phyloP scores from a whole-genome alignment of 2,888 invertebrate genomes.

The Argynnis bischoffii region DNA sequence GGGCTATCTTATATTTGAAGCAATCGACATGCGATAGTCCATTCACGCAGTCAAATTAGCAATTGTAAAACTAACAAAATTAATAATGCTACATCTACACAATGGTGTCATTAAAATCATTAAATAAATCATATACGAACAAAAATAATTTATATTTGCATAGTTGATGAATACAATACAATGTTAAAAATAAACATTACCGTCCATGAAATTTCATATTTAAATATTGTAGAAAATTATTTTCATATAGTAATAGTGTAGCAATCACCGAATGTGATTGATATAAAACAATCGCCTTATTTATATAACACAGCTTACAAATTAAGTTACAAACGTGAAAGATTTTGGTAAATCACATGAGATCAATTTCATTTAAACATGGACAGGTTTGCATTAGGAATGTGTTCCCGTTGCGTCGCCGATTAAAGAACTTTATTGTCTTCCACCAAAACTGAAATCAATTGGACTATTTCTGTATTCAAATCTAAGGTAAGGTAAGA shows the following conservation, averaged over 20 bases:
- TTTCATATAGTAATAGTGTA: background rate
- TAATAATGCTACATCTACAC: too few species aligned
- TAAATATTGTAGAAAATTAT: slow-evolving; percentile 9
- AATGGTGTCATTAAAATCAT: background rate
- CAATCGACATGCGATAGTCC: too few species aligned
- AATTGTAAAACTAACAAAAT: too few species aligned
- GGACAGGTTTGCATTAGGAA: slow-evolving; percentile 43
- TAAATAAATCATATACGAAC: background rate
- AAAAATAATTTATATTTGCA: slow-evolving; percentile 8
- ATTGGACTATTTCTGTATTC: slow-evolving; percentile 9
- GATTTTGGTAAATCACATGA: slow-evolving; percentile 71
- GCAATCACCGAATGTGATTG: background rate
- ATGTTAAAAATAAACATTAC: slow-evolving; percentile 12
- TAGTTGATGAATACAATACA: slow-evolving; percentile 2
- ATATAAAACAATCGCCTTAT: slow-evolving; percentile 16
- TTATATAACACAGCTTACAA: slow-evolving; percentile 31
- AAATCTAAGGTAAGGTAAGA: slow-evolving; percentile 19
- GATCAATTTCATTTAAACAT: slow-evolving; percentile 57
- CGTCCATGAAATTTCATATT: slow-evolving; percentile 12
- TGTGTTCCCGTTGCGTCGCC: slow-evolving; percentile 43
- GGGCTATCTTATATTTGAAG: too few species aligned
- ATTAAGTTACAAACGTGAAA: slow-evolving; percentile 46
- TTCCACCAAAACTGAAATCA: slow-evolving; percentile 37
- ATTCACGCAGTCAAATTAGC: too few species aligned
- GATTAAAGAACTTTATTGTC: slow-evolving; percentile 38